Evolutionary conservation across 2,888 invertebrate species (phyloP), one percentile per base, ranked within the genome.

Genomic region (Tetragonisca angustula): DNA sequence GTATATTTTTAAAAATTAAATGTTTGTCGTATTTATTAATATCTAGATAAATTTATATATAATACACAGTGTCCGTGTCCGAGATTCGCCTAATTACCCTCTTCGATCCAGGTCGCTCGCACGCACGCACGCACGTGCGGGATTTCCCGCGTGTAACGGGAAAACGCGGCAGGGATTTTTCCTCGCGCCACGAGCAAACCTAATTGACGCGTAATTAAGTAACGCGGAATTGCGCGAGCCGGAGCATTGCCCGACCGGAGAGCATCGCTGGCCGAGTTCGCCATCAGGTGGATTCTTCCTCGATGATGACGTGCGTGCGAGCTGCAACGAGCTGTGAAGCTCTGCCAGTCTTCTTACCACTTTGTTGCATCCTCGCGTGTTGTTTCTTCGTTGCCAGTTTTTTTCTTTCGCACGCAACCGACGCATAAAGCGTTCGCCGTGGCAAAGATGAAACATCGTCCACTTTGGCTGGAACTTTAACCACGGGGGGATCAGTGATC

Each of bases 51-150:
- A 27, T 27, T 27, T 27, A 27, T 27, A 27, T 2, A 27, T 27
- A 27, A 27, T 27, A 36, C 32, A 21, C 52, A 67, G 65, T 65
- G 76, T 59, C 65, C 77, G 80, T 9, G 43, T 76, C 76, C 78
- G 79, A 76, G 83, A 87, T 88, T 83, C 84, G 76, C 75, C 87
- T 89, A 87, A 88, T 90, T 90, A 89, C 89, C 84, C 81, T 85
- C 81, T 43, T 80, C 79, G 86, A 88, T 90, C 86, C 84, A 88
- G 76, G 85, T 90, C 89, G 88, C 84, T 88, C 90, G 90, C 85
- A 88, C 86, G 61, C 24, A 6, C 61, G 61, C 24, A 61, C 87
- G 71, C 77, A 71, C 32, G 80, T 36, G 24, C 56, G 78, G 24
- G 59, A 70, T 84, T 68, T 77, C 68, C 56, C 74, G 70, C 75